Evolutionary conservation across 2,888 invertebrate genomes (phyloP).

Genomic region (Polymixis flavicincta): DNA sequence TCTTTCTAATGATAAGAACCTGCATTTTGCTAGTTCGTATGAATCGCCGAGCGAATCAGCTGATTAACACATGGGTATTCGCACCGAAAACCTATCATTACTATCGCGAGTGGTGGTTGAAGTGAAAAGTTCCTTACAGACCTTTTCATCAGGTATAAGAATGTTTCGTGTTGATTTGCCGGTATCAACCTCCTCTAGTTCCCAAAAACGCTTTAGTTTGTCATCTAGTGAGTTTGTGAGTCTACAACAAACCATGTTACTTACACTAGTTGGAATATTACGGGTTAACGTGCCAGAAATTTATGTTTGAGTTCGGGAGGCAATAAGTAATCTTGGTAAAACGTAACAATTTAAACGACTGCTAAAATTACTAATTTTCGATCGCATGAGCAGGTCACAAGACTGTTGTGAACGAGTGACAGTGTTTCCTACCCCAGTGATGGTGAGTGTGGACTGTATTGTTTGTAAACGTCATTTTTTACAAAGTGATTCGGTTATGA

Average conservation of each 20-base stretch:
- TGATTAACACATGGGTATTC: no score
- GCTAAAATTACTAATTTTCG: background rate
- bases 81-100: no score
- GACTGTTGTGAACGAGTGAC: slow-evolving; percentile 14
- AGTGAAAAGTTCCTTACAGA: background rate
- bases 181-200: background rate
- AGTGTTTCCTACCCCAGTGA: slow-evolving; percentile 14
- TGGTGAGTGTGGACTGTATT: slow-evolving; percentile 15
- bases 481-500: slow-evolving; percentile 5
- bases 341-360: background rate
- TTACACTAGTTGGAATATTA: background rate
- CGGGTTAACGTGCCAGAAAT: background rate
- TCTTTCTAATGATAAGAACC: background rate
- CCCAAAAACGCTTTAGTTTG: slow-evolving; percentile 3
- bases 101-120: background rate
- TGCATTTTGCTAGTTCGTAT: background rate
- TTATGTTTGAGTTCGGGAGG: background rate
- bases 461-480: slow-evolving; percentile 7
- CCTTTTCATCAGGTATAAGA: background rate
- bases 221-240: background rate
- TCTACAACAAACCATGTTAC: background rate
- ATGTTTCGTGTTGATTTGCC: background rate
- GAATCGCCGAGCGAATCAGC: no score
- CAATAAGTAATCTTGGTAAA: slow-evolving; percentile 4
- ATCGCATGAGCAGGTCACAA: background rate